Evolutionary conservation across 2,797 vertebrate species (phyloP).

Genomic region (Centropyge bicolor): DNA sequence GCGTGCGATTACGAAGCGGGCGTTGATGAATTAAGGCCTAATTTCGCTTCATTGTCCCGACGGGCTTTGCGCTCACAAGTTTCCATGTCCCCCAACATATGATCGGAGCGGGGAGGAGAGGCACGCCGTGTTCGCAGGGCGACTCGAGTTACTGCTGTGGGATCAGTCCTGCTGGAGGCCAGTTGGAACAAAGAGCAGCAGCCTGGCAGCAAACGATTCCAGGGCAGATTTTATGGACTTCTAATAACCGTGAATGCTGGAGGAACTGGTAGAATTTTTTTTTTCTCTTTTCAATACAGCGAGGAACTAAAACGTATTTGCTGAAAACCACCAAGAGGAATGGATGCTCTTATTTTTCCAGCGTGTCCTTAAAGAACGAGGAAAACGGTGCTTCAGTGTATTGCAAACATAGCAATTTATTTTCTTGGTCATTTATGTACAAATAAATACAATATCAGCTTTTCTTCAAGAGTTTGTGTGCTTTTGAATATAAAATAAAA

Average conservation of each 20-base stretch:
- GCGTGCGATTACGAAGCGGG: slow-evolving; percentile 40
- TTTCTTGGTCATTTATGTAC: slow-evolving; percentile 70
- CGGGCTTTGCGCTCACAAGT: slow-evolving; percentile 70
- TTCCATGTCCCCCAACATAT: slow-evolving; percentile 69
- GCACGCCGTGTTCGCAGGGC: slow-evolving; percentile 43
- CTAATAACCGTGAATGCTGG: slow-evolving; percentile 69
- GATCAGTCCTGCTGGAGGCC: slow-evolving; percentile 64
- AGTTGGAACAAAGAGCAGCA: slow-evolving; percentile 72
- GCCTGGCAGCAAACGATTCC: slow-evolving; percentile 55
- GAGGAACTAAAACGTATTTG: background rate
- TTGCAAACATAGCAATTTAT: slow-evolving; percentile 63
- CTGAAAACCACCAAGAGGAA: background rate
- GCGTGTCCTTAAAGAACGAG: background rate
- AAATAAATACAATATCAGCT: slow-evolving; percentile 69
- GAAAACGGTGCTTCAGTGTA: background rate
- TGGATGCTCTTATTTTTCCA: no score
- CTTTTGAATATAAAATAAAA: slow-evolving; percentile 87
- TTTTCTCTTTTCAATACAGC: slow-evolving; percentile 1
- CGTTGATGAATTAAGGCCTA: slow-evolving; percentile 60
- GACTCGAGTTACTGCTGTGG: slow-evolving; percentile 75
- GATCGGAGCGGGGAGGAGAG: slow-evolving; percentile 44
- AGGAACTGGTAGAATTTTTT: slow-evolving; percentile 46
- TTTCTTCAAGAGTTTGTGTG: slow-evolving; percentile 35
- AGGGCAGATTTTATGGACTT: slow-evolving; percentile 64
- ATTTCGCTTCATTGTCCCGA: slow-evolving; percentile 65